A percentile compares a stretch with the other conserved stretches of the same genome.
phyloP scores from a whole-genome alignment of 2,888 invertebrate genomes.

The Lithophane semibrunnea region DNA sequence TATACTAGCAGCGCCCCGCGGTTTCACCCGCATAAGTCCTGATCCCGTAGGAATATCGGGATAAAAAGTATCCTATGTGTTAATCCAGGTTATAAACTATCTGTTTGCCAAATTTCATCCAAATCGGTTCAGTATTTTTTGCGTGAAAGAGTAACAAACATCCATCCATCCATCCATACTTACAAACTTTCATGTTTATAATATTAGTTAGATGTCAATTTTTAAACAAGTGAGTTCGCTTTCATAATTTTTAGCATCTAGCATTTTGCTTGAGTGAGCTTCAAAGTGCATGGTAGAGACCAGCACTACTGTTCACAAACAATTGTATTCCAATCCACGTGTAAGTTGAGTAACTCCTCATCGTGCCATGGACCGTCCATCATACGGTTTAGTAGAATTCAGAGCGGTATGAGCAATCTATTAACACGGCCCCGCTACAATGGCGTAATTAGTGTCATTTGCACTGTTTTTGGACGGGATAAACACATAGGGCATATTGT shows the following conservation, averaged over 20 bases:
- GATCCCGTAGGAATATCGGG: too few relatives aligned
- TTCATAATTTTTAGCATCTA: not conserved
- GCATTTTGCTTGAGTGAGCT: not conserved
- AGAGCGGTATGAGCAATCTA: conserved; percentile 83
- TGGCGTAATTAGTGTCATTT: conserved; percentile 89
- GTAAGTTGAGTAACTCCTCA: conserved; percentile 44
- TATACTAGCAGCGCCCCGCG: not conserved
- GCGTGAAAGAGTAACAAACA: too few relatives aligned
- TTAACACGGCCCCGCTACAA: conserved; percentile 85
- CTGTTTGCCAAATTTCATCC: too few relatives aligned
- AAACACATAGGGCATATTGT: conserved; percentile 87
- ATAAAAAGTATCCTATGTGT: too few relatives aligned
- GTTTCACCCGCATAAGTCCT: too few relatives aligned
- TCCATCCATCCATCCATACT: too few relatives aligned
- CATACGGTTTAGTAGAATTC: conserved; percentile 73
- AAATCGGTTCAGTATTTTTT: too few relatives aligned
- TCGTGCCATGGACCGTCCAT: conserved; percentile 31
- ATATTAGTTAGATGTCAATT: too few relatives aligned
- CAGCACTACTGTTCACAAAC: not conserved
- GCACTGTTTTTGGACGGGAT: conserved; percentile 89
- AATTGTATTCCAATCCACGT: conserved; percentile 11
- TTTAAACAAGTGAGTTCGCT: not conserved
- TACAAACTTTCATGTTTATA: too few relatives aligned
- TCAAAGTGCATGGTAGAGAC: conserved; percentile 6
- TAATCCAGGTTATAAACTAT: too few relatives aligned